Evolutionary conservation across 2,888 invertebrate species (phyloP), one percentile per base, ranked within the genome.

Genomic region (Spialia ferax): DNA sequence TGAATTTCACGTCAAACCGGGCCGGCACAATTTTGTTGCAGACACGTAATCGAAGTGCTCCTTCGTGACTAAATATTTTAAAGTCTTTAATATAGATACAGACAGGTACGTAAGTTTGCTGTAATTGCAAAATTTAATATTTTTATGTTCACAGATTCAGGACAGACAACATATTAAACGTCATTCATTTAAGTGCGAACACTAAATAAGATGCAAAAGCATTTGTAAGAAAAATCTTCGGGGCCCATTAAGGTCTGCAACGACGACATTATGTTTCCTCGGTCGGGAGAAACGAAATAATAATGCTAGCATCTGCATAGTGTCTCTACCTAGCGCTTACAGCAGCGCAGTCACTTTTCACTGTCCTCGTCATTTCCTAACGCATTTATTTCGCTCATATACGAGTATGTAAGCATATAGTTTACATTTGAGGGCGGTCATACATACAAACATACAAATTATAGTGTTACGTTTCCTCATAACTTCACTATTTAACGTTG

Each of bases 1-100:
- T 64, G 68, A 71, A 64, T 60, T 64, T 64, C 64, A 64, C 64
- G 64, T 56, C 64, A 64, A 64, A 57, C 64, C 56, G 15, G 23
- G 57, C 50, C 56, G 64, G 23, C 57, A 52, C 57, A 59, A 42
- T 60, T 64, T 66, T 54, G 59, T 54, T 54, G 42, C 54, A 54
- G 54, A 50, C 60, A 66, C 59, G 52, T 50, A 54, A 66, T 60
- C 65, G 50, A 50, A 52, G 35, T 22, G 56, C 50, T 59, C 54
- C 60, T 60, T 66, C 65, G 65, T 66, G 65, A 60, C 59, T 66
- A 54, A 66, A 66, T 52, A 60, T 66, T 66, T 54, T 60, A 54
- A 66, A 42, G 65, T 66, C 38, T 52, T 48, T 38, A 38, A 50
- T 38, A 42, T 38, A 50, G 56, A 54, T 13, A 4, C 18, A 32